phyloP scores from a whole-genome alignment of 2,888 invertebrate species.

The Siphlonurus alternatus region DNA sequence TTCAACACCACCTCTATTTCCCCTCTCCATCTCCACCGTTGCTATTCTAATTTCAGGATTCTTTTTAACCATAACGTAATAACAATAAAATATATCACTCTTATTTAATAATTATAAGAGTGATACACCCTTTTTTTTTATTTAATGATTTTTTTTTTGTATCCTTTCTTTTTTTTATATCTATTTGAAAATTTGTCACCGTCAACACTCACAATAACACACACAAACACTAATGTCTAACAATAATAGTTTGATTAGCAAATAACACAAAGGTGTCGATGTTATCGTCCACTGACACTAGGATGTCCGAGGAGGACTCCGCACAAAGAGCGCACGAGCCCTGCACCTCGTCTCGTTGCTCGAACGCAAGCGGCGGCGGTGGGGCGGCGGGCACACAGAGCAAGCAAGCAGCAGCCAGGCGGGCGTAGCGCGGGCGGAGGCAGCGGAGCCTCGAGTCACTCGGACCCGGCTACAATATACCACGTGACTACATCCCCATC shows the following conservation, averaged over 20 bases:
- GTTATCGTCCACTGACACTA: not conserved
- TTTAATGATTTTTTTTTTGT: too few relatives aligned
- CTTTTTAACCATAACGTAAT: not conserved
- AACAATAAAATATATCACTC: not conserved
- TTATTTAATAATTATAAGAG: not conserved
- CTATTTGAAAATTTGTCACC: too few relatives aligned
- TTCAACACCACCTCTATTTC: constrained; percentile 37
- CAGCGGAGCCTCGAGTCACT: not conserved
- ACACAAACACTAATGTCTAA: not conserved
- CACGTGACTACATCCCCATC: not conserved
- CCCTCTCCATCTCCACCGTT: constrained; percentile 71
- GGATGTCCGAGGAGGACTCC: not conserved
- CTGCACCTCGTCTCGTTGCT: too few relatives aligned
- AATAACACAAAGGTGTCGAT: not conserved
- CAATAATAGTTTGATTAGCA: not conserved
- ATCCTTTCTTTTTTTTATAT: too few relatives aligned
- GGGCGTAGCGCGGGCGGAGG: not conserved
- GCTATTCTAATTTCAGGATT: constrained; percentile 62
- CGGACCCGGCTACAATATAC: not conserved
- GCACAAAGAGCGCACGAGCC: not conserved
- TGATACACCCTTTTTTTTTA: not conserved
- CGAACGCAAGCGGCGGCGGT: not conserved
- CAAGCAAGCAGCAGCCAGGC: too few relatives aligned
- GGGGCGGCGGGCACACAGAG: too few relatives aligned
- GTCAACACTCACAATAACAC: not conserved